Base-by-base conservation (phyloP, 2,113 vertebrate species). In the Calypte anna region DNA sequence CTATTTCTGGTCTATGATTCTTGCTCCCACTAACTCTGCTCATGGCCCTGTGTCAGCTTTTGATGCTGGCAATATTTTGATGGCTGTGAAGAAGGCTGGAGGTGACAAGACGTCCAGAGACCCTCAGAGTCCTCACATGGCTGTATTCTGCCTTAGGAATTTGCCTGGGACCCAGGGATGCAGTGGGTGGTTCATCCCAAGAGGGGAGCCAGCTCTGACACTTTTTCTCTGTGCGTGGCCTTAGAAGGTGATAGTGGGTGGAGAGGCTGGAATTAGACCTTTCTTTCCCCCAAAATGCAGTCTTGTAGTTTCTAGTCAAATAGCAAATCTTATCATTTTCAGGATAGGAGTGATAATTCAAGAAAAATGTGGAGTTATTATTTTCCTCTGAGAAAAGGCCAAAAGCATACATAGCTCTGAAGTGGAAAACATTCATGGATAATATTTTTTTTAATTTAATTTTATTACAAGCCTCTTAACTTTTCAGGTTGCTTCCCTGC, bases 1-100 rank as follows among this genome's bases (percentile, higher is more conserved):
- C 36, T 20, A 20, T 48, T 48, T 21, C 46, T 48, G 21, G 9
- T 48, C 46, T 48, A 8, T 48, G 46, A 48, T 18, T n/a, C n/a
- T 25, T 31, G 70, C 14, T 88, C 23, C 5, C 5, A 5, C 20
- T 6, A 1, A 38, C 16, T 6, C 30, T n/a, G 4, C 12, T 51
- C 2, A 4, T 0, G 0, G 10, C 15, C n/a, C 17, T 11, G 3
- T 0, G 2, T 28, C 15, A 31, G 22, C 4, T 48, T 70, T 59
- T 20, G 69, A 3, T 46, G 66, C 3, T 2, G 1, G 4, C 48
- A 10, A 44, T 16, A 5, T 11, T 33, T 54, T 17, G 48, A 62
- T 50, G 62, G 6, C 22, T n/a, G 48, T 40, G 75, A 40, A n/a
- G 17, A 55, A 59, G 14, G 16, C 11, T 87, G 82, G n/a, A 30